A percentile compares a stretch with the other conserved stretches of the same genome.
phyloP scores from a whole-genome alignment of 2,797 vertebrate species.

The Siniperca obscura region DNA sequence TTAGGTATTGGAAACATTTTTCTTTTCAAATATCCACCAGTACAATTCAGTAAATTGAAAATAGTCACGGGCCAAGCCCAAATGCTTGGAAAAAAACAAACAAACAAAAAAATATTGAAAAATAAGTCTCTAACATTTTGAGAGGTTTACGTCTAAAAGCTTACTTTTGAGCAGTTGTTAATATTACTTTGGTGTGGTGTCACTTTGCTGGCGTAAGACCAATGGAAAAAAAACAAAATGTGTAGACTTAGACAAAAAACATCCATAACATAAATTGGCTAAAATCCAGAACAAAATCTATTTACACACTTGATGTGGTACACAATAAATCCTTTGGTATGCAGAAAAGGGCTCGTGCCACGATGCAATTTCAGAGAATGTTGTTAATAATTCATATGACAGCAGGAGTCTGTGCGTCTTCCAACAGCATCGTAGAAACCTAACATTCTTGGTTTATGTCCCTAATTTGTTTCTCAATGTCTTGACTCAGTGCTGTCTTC shows the following conservation, averaged over 20 bases:
- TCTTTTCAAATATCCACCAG: background rate
- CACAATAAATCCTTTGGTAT: background rate
- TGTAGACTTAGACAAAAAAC: background rate
- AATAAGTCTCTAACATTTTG: background rate
- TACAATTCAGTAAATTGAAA: background rate
- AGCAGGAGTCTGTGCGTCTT: background rate
- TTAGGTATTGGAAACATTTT: background rate
- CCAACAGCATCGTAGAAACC: background rate
- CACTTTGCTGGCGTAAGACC: background rate
- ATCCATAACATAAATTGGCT: background rate
- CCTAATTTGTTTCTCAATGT: background rate
- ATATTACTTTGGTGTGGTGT: background rate
- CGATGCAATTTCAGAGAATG: background rate
- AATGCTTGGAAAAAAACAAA: background rate
- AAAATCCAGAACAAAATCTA: background rate
- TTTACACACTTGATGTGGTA: background rate
- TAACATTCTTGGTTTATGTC: conserved; percentile 1
- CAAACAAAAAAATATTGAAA: background rate
- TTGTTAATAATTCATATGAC: background rate
- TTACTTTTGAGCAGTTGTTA: background rate
- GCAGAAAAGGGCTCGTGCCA: background rate
- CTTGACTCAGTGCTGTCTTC: background rate
- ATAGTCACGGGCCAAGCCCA: background rate
- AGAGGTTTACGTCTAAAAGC: background rate
- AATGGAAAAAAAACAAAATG: background rate